Base-by-base conservation (phyloP, 2,888 invertebrate species). In the Smittia aterrima region DNA sequence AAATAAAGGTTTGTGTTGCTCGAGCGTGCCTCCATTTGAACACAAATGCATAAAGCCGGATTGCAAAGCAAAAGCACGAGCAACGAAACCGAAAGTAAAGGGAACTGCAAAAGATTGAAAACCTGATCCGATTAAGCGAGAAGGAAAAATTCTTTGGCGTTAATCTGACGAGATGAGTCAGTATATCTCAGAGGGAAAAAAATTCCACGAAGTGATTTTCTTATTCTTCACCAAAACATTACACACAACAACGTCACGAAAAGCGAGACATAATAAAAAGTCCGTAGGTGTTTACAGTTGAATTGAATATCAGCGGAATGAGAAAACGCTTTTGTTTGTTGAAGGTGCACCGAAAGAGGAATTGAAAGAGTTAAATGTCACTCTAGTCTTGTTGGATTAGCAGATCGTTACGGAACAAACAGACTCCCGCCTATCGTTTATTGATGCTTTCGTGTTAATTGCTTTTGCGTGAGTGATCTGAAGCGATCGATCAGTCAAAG, bases 221-320 rank as follows among this genome's bases (percentile, higher is more conserved):
- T n/a, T 4, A 38, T 38, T 38, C 9, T 9, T 47, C 47, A n/a
- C 16, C 47, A 47, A 16, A n/a, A n/a, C 2, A 2, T 47, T 47
- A 47, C 47, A 47, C 16, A 47, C 16, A 11, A 16, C 47, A 47
- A 47, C 47, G 16, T n/a, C 16, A n/a, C 11, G 47, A 3, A 2
- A 47, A n/a, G n/a, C 47, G 11, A 2, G 16, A 32, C 32, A 32
- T 32, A 32, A 32, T 32, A 32, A 47, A n/a, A 38, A n/a, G 11
- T 47, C 47, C 16, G 47, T 47, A 47, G 47, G 47, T n/a, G 47
- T 47, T n/a, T n/a, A 47, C 47, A 47, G 16, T 47, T 47, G 47
- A n/a, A n/a, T 47, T 16, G 47, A 47, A 47, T 47, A n/a, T 47
- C 47, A 47, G 47, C 16, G n/a, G 16, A 47, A 47, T 47, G 32